A percentile compares a stretch with the other conserved stretches of the same genome.
phyloP scores from a whole-genome alignment of 2,888 invertebrate species.

The Ashinkailepas kermadecensis region DNA sequence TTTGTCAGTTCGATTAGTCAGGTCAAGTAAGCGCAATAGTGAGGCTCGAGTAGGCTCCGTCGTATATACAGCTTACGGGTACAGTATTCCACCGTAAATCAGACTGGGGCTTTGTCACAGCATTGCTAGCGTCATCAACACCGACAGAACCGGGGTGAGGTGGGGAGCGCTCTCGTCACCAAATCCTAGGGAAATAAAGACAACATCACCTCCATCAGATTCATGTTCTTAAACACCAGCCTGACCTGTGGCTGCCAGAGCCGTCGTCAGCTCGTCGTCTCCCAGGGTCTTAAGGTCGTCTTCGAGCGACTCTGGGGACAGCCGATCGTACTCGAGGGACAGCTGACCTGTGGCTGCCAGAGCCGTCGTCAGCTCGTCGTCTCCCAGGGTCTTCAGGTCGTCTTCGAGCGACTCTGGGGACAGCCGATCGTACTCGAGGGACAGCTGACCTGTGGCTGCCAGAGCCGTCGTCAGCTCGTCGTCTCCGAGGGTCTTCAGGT shows the following conservation, averaged over 20 bases:
- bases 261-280: not conserved
- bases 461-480: not conserved
- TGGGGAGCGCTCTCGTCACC: no score
- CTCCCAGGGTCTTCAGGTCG: not conserved
- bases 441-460: not conserved
- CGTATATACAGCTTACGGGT: no score
- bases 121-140: no score
- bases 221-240: no score
- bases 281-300: not conserved
- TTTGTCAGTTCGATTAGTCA: no score
- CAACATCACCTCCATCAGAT: no score
- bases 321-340: constrained; percentile 14
- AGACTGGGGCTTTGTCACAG: no score
- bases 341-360: not conserved
- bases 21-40: no score
- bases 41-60: no score
- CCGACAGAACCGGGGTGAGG: no score
- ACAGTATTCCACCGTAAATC: no score
- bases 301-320: not conserved
- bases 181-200: no score
- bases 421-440: constrained; percentile 15
- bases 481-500: not conserved
- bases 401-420: not conserved
- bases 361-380: not conserved
- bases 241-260: not conserved